Base-by-base conservation (phyloP, 1,140 invertebrate genomes). In the Zaprionus gabonicus region DNA sequence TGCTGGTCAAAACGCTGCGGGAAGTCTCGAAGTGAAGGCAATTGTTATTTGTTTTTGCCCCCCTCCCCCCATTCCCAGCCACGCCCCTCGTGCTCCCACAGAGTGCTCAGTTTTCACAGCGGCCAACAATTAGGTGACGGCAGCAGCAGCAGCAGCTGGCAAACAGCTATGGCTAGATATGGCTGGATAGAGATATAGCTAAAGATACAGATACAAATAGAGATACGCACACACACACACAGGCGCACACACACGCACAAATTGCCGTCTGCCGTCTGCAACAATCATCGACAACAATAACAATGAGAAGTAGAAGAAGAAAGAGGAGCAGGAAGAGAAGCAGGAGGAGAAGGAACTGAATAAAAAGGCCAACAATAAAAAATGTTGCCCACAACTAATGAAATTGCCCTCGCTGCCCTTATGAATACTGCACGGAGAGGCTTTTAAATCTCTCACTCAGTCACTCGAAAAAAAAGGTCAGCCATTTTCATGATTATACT, bases 1-100 rank as follows among this genome's bases (percentile, higher is more conserved):
- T 87, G 85, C 84, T 84, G 84, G 84, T 84, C 84, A 87, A 87
- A 88, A 87, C 83, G 85, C 85, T 77, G 76, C 81, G 73, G 84
- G 78, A 85, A 68, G 63, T 64, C 85, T 84, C 85, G 68, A 87
- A 90, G 85, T 85, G 81, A 80, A 88, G 82, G 82, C 85, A 88
- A 88, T 88, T 88, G 85, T 90, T 88, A 88, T 85, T 85, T 90
- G 85, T 81, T 75, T 80, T 71, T 46, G 57, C 36, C 36, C 2
- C 20, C 9, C n/a, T 23, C n/a, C 34, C 28, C n/a, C 36, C 20
- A 7, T 44, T 1, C 46, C 46, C 46, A 20, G 20, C 36, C 36
- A 4, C n/a, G 1, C 27, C 56, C 17, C 31, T 23, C 23, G 25
- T 55, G 34, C 31, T 78, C 60, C 67, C 76, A 72, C 76, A 82